Conservation (phyloP, 2,888 invertebrate species). For the Adineta ricciae region DNA sequence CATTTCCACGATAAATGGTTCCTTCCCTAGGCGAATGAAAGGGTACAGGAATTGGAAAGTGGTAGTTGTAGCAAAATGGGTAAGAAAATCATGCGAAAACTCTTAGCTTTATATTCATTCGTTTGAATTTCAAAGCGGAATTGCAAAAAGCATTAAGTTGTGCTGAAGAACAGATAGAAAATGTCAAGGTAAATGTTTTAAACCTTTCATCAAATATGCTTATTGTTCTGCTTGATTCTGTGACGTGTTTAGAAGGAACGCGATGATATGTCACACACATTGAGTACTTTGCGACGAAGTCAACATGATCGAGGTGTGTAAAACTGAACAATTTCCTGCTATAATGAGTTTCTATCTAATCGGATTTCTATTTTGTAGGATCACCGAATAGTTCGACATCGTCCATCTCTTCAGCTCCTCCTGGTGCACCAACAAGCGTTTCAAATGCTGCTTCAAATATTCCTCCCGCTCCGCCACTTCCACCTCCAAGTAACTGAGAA, state of each 20-base stretch:
- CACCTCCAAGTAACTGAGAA: conserved; percentile 40
- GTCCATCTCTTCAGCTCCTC: background rate
- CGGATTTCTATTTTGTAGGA: background rate
- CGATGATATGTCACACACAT: conserved; percentile 55
- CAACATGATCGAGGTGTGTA: conserved; percentile 11
- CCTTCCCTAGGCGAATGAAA: background rate
- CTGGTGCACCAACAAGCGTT: conserved; percentile 17
- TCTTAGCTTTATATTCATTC: background rate
- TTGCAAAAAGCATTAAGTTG: background rate
- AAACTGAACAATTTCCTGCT: no score
- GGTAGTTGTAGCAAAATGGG: background rate
- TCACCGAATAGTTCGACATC: conserved; percentile 1
- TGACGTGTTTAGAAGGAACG: conserved; percentile 59
- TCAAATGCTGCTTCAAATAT: background rate
- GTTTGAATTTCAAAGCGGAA: background rate
- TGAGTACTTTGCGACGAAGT: conserved; percentile 27
- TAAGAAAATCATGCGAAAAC: background rate
- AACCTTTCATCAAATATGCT: conserved; percentile 35
- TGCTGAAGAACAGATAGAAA: conserved; percentile 46
- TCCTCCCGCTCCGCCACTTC: conserved; percentile 44
- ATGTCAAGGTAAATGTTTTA: conserved; percentile 18
- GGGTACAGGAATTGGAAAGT: background rate
- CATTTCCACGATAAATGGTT: no score
- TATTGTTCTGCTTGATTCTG: conserved; percentile 19
- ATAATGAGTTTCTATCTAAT: background rate